phyloP scores from a whole-genome alignment of 2,797 vertebrate species.

The Hydrolagus colliei region DNA sequence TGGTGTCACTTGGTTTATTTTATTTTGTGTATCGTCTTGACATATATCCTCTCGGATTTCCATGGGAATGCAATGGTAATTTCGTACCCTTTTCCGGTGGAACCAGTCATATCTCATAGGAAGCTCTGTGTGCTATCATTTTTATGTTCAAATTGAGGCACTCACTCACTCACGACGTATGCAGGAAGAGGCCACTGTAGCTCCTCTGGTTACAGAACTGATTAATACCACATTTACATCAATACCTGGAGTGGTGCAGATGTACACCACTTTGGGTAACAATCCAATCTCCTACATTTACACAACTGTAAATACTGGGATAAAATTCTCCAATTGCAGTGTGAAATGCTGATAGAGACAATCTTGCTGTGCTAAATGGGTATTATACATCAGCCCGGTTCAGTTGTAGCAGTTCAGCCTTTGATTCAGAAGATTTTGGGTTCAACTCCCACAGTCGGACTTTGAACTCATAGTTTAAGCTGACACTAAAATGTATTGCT shows the following conservation, averaged over 20 bases:
- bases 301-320: neutral
- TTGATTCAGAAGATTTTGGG: too few species aligned
- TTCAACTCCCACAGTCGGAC: too few species aligned
- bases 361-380: too few species aligned
- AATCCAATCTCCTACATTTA: slow-evolving; percentile 9
- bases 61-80: neutral
- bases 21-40: neutral
- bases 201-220: neutral
- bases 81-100: neutral
- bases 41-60: neutral
- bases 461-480: too few species aligned
- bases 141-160: slow-evolving; percentile 1
- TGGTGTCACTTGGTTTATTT: neutral
- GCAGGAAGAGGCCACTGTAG: neutral
- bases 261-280: neutral
- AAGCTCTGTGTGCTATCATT: neutral
- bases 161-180: neutral
- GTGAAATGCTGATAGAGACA: too few species aligned
- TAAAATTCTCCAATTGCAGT: neutral
- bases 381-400: too few species aligned
- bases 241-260: neutral
- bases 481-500: too few species aligned
- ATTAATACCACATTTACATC: neutral
- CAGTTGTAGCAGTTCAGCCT: too few species aligned
- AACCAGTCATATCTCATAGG: neutral